Evolutionary conservation across 2,888 invertebrate species (phyloP).

Genomic region (Coelopa pilipes): DNA sequence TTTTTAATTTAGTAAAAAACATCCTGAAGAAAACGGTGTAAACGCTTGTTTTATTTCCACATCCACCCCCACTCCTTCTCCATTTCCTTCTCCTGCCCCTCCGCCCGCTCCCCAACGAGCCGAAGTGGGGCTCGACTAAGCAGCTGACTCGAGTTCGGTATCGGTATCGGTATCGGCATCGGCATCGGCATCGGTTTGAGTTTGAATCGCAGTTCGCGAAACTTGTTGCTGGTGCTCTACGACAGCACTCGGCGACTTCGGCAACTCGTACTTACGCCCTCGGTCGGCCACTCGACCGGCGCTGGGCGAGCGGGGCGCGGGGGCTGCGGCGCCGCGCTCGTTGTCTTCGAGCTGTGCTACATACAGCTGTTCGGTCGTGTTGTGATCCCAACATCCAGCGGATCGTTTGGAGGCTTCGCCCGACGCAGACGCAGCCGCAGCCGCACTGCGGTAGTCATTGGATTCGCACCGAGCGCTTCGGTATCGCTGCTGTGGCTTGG

Average conservation of each 20-base stretch:
- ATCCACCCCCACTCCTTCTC: background rate
- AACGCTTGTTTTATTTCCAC: constrained; percentile 21
- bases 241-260: background rate
- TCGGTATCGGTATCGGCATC: too few species aligned
- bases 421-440: background rate
- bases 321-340: background rate
- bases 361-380: background rate
- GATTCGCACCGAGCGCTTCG: background rate
- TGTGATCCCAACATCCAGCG: background rate
- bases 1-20: constrained; percentile 29
- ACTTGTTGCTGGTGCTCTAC: background rate
- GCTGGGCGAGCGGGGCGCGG: too few species aligned
- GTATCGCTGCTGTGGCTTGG: background rate
- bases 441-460: background rate
- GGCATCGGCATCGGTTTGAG: too few species aligned
- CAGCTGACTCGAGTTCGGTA: too few species aligned
- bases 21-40: constrained; percentile 20
- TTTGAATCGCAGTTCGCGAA: too few species aligned
- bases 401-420: background rate
- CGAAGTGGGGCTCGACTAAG: too few species aligned
- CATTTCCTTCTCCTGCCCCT: background rate
- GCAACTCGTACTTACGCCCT: background rate
- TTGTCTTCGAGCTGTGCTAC: background rate
- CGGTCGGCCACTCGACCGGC: too few species aligned
- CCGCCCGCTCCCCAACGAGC: too few species aligned